Conservation (phyloP, 2,888 invertebrate species). For the Teleogryllus oceanicus region DNA sequence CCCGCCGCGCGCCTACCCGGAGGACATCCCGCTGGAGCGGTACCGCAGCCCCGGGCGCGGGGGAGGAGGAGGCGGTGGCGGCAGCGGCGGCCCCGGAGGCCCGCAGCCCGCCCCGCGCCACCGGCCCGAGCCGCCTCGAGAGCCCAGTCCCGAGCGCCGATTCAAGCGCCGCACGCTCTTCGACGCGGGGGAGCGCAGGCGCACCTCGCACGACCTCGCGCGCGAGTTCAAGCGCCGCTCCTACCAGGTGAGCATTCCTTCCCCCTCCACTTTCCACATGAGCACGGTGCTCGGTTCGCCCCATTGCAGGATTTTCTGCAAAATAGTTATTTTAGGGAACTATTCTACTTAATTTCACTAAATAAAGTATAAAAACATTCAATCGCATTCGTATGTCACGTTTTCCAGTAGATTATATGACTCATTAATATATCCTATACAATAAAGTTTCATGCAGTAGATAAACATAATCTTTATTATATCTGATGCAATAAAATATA, state of each 20-base stretch:
- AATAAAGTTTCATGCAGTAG: too few species aligned
- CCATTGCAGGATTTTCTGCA: too few species aligned
- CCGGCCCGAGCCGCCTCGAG: not conserved
- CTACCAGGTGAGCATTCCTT: conserved; percentile 45
- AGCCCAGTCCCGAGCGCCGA: conserved; percentile 29
- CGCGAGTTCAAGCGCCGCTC: conserved; percentile 51
- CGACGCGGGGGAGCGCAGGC: conserved; percentile 48
- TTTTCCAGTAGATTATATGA: too few species aligned
- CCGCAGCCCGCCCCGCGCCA: conserved; percentile 24
- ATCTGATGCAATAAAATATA: too few species aligned
- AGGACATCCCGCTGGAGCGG: conserved; percentile 19
- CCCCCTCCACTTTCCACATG: too few species aligned
- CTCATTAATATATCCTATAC: too few species aligned
- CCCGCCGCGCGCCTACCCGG: not conserved
- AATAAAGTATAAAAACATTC: too few species aligned
- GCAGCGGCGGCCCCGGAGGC: conserved; percentile 36
- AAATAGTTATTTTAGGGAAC: too few species aligned
- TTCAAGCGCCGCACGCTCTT: conserved; percentile 36
- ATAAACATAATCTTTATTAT: too few species aligned
- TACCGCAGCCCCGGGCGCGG: conserved; percentile 23
- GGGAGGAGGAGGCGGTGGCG: not conserved
- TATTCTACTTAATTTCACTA: too few species aligned
- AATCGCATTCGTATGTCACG: too few species aligned
- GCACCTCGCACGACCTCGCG: conserved; percentile 50
- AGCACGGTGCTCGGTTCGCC: too few species aligned